Conservation (phyloP, 2,113 vertebrate genomes). For the Alligator sinensis region DNA sequence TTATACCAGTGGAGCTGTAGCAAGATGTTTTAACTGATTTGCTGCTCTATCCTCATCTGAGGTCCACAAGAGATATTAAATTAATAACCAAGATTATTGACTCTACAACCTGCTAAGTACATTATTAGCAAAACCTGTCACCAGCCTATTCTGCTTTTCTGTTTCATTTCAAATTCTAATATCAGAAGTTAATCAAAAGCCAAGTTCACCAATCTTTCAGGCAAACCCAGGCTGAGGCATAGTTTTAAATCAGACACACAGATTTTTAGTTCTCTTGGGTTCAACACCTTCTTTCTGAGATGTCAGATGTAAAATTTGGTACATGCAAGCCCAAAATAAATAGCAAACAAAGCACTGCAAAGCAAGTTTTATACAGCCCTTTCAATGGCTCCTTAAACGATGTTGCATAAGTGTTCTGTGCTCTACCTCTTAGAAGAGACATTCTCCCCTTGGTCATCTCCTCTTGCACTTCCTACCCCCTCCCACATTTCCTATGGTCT, state of each 20-base stretch:
- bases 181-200: neutral
- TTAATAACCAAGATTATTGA: slow-evolving; percentile 37
- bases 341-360: neutral
- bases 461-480: neutral
- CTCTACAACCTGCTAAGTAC: neutral
- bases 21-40: too few species aligned
- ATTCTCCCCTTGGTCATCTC: slow-evolving; percentile 2
- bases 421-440: neutral
- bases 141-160: neutral
- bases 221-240: neutral
- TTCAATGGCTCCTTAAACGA: neutral
- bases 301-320: neutral
- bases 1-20: too few species aligned
- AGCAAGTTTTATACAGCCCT: neutral
- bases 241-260: neutral
- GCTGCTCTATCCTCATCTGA: too few species aligned
- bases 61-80: slow-evolving; percentile 35
- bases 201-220: neutral
- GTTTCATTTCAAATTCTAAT: neutral
- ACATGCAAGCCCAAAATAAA: neutral
- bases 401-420: neutral
- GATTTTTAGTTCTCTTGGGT: neutral
- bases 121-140: neutral
- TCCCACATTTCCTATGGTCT: neutral
- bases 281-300: neutral